phyloP scores from a whole-genome alignment of 1,140 invertebrate species.

The Pteromalus puparum region DNA sequence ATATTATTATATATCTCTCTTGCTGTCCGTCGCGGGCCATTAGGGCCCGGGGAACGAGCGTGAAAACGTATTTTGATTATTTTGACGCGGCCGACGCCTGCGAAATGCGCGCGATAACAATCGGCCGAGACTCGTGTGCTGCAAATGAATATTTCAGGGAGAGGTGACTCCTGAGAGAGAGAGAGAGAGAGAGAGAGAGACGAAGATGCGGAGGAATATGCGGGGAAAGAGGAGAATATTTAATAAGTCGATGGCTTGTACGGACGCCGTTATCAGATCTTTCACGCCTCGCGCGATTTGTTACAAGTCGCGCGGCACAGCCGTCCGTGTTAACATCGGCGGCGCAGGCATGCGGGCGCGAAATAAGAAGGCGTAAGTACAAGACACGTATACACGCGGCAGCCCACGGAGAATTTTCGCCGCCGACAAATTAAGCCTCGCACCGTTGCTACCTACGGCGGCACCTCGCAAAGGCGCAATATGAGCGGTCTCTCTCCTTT shows the following conservation, averaged over 20 bases:
- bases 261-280: conserved; percentile 20
- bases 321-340: neutral
- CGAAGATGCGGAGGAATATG: neutral
- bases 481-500: neutral
- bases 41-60: neutral
- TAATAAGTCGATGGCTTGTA: conserved; percentile 32
- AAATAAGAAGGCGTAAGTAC: neutral
- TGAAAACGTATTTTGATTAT: neutral
- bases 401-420: conserved; percentile 6
- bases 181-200: neutral
- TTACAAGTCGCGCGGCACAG: neutral
- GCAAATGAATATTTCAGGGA: conserved; percentile 23
- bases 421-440: conserved; percentile 14
- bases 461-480: conserved; percentile 17
- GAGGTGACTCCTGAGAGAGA: no score
- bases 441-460: neutral
- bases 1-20: neutral
- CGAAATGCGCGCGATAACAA: no score
- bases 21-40: neutral
- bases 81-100: neutral
- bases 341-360: neutral
- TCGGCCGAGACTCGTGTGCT: neutral
- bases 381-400: neutral
- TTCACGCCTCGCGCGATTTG: conserved; percentile 27
- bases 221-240: neutral